These are phyloP conservation scores for Polietes domitor DNA, from an alignment of 2,888 invertebrate species.

Conservation along the genomic window DNA sequence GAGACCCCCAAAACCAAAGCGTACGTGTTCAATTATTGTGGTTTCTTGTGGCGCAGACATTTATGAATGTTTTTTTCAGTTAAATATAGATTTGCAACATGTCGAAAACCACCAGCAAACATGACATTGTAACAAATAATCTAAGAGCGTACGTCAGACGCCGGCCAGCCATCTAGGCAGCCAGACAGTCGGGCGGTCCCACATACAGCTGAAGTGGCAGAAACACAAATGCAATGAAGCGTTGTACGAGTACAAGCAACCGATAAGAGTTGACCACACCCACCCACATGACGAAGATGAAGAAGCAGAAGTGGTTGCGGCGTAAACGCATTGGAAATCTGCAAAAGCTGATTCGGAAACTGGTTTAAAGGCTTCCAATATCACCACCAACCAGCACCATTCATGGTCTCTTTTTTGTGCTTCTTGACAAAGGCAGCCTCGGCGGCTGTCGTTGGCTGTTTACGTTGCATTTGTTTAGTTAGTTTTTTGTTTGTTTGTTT, in stretches of 20 bases:
- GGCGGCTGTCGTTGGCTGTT: not conserved
- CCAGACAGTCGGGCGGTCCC: constrained; percentile 3
- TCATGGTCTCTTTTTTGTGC: not conserved
- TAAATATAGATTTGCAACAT: constrained; percentile 22
- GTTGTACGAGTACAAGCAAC: not conserved
- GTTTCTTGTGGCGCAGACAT: constrained; percentile 26
- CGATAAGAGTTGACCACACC: constrained; percentile 38
- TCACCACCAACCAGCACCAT: not conserved
- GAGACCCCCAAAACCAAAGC: not conserved
- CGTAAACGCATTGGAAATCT: not conserved
- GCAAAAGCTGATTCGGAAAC: not conserved
- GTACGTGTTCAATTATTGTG: not conserved
- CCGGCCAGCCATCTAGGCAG: not conserved
- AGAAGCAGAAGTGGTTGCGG: not conserved
- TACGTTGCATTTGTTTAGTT: not conserved
- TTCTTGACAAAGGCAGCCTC: not conserved
- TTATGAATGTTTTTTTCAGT: not conserved
- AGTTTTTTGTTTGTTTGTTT: not conserved
- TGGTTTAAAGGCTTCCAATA: constrained; percentile 21
- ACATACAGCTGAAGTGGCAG: not conserved
- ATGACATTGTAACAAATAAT: constrained; percentile 57
- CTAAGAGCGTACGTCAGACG: constrained; percentile 28
- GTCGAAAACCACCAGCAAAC: constrained; percentile 55
- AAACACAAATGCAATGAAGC: constrained; percentile 9
- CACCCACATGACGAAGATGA: constrained; percentile 39